phyloP scores from a whole-genome alignment of 1,140 invertebrate species.

The Dinothrombium tinctorium region DNA sequence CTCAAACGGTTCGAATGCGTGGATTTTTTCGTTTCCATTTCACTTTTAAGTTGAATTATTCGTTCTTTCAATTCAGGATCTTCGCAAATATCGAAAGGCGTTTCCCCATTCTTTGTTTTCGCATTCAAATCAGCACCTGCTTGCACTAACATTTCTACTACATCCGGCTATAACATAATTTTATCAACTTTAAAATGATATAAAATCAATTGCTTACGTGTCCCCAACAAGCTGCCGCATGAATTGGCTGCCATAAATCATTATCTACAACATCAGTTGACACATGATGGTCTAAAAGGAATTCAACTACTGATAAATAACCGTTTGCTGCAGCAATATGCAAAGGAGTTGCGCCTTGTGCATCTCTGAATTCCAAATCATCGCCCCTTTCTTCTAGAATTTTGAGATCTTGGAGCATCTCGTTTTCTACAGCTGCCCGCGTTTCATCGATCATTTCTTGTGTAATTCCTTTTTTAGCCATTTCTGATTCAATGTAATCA shows the following conservation, averaged over 20 bases:
- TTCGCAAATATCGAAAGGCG: slow-evolving; percentile 86
- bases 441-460: slow-evolving; percentile 75
- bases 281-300: slow-evolving; percentile 72
- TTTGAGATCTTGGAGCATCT: slow-evolving; percentile 69
- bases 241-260: slow-evolving; percentile 85
- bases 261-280: slow-evolving; percentile 70
- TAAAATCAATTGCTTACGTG: slow-evolving; percentile 43
- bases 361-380: slow-evolving; percentile 59
- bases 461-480: slow-evolving; percentile 64
- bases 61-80: slow-evolving; percentile 74
- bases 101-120: slow-evolving; percentile 87
- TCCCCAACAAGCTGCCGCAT: slow-evolving; percentile 92
- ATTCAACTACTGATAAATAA: slow-evolving; percentile 80
- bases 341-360: slow-evolving; percentile 71
- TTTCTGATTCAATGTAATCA: slow-evolving; percentile 92
- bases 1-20: slow-evolving; percentile 16
- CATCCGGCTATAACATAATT: slow-evolving; percentile 44
- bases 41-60: slow-evolving; percentile 61
- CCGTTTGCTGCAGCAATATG: slow-evolving; percentile 96
- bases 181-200: slow-evolving; percentile 6
- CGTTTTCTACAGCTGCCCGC: slow-evolving; percentile 60
- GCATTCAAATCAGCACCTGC: slow-evolving; percentile 91
- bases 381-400: slow-evolving; percentile 40
- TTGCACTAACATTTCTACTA: slow-evolving; percentile 75
- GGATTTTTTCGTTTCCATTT: slow-evolving; percentile 48